Conservation (phyloP, 1,140 invertebrate species). For the Diuraphis noxia region DNA sequence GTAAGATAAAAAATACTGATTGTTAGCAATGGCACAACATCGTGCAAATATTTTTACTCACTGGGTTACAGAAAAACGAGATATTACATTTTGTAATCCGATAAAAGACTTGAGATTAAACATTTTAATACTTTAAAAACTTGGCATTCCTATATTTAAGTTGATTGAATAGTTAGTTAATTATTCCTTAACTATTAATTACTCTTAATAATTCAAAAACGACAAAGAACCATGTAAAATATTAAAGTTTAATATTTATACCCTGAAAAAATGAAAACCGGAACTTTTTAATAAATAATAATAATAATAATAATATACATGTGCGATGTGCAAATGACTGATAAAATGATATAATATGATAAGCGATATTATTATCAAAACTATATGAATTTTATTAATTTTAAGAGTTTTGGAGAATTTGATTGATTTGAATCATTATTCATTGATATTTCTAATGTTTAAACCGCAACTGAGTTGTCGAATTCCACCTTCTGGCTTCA, state of each 20-base stretch:
- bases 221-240: not conserved
- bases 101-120: not conserved
- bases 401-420: too few relatives aligned
- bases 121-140: slow-evolving; percentile 13
- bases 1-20: not conserved
- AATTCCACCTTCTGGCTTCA: not conserved
- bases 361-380: not conserved
- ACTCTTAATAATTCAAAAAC: not conserved
- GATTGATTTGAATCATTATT: too few relatives aligned
- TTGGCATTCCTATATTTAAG: not conserved
- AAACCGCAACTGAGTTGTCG: not conserved
- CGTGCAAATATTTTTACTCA: not conserved
- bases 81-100: slow-evolving; percentile 13
- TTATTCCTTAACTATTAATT: not conserved
- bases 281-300: not conserved
- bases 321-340: not conserved
- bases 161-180: not conserved
- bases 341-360: not conserved
- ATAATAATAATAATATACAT: too few relatives aligned
- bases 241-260: not conserved
- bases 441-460: too few relatives aligned
- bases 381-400: too few relatives aligned
- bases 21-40: not conserved
- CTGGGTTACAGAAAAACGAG: not conserved
- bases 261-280: not conserved